Conservation (phyloP, 1,140 invertebrate species). For the Ruditapes philippinarum region DNA sequence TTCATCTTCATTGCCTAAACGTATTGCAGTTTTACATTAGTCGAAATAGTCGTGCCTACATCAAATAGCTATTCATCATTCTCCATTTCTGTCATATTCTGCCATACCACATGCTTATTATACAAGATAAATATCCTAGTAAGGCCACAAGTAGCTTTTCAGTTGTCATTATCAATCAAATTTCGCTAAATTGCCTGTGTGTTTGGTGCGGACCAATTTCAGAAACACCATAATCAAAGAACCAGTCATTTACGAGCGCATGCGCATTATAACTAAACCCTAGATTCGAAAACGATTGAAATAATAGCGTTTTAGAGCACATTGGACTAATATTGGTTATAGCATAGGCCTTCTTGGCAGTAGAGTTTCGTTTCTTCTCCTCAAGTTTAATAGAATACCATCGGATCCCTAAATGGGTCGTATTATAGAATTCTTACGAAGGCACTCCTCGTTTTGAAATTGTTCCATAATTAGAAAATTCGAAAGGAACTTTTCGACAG, state of each 20-base stretch:
- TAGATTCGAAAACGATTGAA: not conserved
- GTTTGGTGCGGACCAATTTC: not conserved
- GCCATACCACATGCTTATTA: constrained; percentile 34
- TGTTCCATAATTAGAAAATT: too few species aligned
- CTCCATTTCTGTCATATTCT: not conserved
- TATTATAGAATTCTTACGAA: too few species aligned
- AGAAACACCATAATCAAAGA: not conserved
- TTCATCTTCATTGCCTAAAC: too few species aligned
- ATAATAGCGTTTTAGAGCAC: too few species aligned
- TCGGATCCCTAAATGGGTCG: too few species aligned
- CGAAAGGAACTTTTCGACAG: too few species aligned
- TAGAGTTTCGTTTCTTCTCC: not conserved
- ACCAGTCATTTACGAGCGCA: too few species aligned
- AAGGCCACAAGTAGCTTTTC: constrained; percentile 21
- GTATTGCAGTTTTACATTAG: too few species aligned
- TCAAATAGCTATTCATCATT: not conserved
- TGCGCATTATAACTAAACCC: not conserved
- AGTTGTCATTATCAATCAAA: constrained; percentile 48
- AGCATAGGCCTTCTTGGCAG: too few species aligned
- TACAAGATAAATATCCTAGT: constrained; percentile 17
- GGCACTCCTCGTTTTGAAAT: too few species aligned
- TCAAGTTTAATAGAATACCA: too few species aligned
- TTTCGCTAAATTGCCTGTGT: constrained; percentile 3
- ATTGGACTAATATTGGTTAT: too few species aligned
- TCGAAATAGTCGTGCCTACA: not conserved